Evolutionary conservation across 2,797 vertebrate species (phyloP), one percentile per base, ranked within the genome.

Genomic region (Diglossa cyanea): DNA sequence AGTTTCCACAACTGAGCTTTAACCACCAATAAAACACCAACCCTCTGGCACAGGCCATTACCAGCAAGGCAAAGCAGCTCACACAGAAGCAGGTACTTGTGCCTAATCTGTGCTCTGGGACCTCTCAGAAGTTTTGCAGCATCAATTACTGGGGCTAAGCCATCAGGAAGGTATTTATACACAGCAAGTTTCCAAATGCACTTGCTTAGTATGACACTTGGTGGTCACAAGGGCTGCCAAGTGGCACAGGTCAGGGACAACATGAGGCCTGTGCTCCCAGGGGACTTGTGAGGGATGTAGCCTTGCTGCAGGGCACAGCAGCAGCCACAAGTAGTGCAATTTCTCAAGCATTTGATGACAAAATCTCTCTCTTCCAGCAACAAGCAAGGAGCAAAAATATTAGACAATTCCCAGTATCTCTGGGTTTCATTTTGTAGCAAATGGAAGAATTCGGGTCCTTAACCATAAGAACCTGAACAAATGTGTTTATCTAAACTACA

Each of bases 201-300:
- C 40, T 48, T 85, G 58, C 37, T 79, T 54, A 31, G 24, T 54
- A 23, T 18, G n/a, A 74, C 44, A 33, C n/a, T 67, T 28, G 2
- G 66, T 8, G 10, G 37, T 20, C 71, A 54, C 13, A 2, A 13
- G 39, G 31, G 31, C 45, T 79, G 18, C 18, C 1, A 2, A 15
- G 37, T 89, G 65, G 62, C 62, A 78, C 1, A 1, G 19, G 31
- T 62, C 2, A 2, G 37, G 50, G 60, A 72, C 21, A 66, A 44
- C 0, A 0, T 0, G 24, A 75, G 12, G 33, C 13, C 5, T 37
- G 12, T 60, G 13, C 13, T 72, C 42, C 45, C 50, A 48, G 30
- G 12, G 15, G 17, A 60, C 28, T 13, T 3, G 0, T 1, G 1
- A 23, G 17, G 37, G 58, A 79, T 1, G 0, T 1, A 0, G 30